Conservation (phyloP, 92 coral and sea anemone species). For the Palythoa heliodiscus region DNA sequence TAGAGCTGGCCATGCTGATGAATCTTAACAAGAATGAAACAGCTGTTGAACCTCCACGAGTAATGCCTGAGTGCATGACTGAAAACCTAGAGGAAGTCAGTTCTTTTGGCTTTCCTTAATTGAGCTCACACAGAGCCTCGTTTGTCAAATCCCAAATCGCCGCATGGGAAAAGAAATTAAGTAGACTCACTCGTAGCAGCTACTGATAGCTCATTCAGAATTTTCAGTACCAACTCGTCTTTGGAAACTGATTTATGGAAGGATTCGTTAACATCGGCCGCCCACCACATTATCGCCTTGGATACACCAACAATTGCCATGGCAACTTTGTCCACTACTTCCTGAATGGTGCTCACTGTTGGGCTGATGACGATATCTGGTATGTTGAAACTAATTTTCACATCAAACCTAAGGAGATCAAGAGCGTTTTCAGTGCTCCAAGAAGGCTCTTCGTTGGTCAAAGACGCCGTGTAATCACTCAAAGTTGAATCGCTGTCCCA, state of each 20-base stretch:
- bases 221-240: conserved; percentile 63
- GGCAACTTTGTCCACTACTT: conserved; percentile 82
- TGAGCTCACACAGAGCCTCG: too few relatives aligned
- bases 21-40: too few relatives aligned
- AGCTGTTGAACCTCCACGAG: too few relatives aligned
- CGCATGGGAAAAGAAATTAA: too few relatives aligned
- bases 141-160: neutral
- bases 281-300: conserved; percentile 96
- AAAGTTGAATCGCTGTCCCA: conserved; percentile 10
- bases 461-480: conserved; percentile 31
- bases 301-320: conserved; percentile 75
- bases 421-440: conserved; percentile 33
- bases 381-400: conserved; percentile 85
- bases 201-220: conserved; percentile 67
- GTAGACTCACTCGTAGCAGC: conserved; percentile 77
- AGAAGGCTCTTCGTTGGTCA: conserved; percentile 14
- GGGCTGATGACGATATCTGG: conserved; percentile 95
- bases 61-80: too few relatives aligned
- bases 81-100: too few relatives aligned
- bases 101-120: too few relatives aligned
- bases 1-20: too few relatives aligned
- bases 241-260: conserved; percentile 76
- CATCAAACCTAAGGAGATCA: conserved; percentile 80
- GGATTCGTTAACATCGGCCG: conserved; percentile 92
- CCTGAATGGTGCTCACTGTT: conserved; percentile 73